Evolutionary conservation across 92 coral and sea anemone genomes (phyloP), one percentile per base, ranked within the genome.

Genomic region (Montipora capitata): DNA sequence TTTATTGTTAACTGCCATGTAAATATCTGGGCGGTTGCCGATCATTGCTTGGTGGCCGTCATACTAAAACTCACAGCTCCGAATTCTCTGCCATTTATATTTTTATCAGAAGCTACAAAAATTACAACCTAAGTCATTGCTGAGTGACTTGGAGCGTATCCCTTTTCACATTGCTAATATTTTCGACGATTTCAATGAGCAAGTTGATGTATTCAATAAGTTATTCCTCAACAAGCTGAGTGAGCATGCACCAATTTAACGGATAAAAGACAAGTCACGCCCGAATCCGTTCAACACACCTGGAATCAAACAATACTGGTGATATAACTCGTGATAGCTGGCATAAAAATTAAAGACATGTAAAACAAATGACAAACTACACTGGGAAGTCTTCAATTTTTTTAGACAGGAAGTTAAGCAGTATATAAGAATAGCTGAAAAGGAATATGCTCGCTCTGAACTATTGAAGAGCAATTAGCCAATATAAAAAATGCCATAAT

Each of bases 21-120:
- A 18, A 76, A 40, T 39, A 52, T 16, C 68, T 41, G 61, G 48
- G 68, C 74, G 4, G 68, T 80, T 17, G 79, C 85, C 40, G 89
- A 88, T 57, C 96, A 90, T 75, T 79, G 76, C 68, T 51, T 90
- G 69, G 91, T 92, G 18, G 41, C 35, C 2, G 72, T 84, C 59
- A 78, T 78, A 61, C 56, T 90, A 10, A 90, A 80, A 52, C 80
- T 76, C 15, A 76, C 48, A 76, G 67, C 80, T 56, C 80, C 66
- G 43, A 76, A 52, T 12, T 38, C 63, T 45, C 11, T 61, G 40
- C 44, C 63, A 10, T 43, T 35, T 76, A 76, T 17, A 71, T 71
- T 40, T 40, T 71, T 13, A 71, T 27, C 27, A 20, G 27, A 20
- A 20, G 27, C 27, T 20, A 20, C 27, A 20, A 20, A 20, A 20